Base-by-base conservation (phyloP, 2,113 vertebrate species). In the Pomatostomus ruficeps region DNA sequence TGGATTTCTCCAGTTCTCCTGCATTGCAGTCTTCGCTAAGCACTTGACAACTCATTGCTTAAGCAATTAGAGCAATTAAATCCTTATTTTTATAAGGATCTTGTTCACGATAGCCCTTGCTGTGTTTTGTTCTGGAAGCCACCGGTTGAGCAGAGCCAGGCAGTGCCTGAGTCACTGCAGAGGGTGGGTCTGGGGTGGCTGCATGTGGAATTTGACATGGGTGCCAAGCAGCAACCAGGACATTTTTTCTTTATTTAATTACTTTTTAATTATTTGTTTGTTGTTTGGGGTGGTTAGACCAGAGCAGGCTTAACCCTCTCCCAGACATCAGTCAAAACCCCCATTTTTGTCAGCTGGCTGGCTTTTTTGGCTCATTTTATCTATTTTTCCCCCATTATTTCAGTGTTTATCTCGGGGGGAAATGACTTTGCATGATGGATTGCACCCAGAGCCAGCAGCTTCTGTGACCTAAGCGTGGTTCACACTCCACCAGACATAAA, bases 31-130 rank as follows among this genome's bases (percentile, higher is more conserved):
- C 72, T 70, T 79, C 29, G 26, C 59, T 58, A 54, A 52, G 72
- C 59, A 65, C 52, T 74, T 70, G 72, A 63, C 76, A 95, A 42
- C 43, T 78, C 83, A 63, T 52, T 86, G 55, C 72, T 96, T 57
- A 81, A 86, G 80, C 65, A 93, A 80, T 90, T 59, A 90, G 8
- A 95, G 59, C 72, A 88, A 96, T 95, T 94, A 93, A 83, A 71
- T 55, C 36, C 46, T 9, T 85, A 43, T 90, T 95, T 91, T 78
- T 51, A 29, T 85, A 66, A 71, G 43, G 59, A 58, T 58, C n/a
- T 94, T 68, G 61, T 26, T 87, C 71, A 65, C 86, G 74, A 80
- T 43, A 77, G 46, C 66, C 82, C 83, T 80, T 4, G 2, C 9
- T 70, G 5, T 49, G 66, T 88, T 70, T 80, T 70, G 82, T 35